Percentiles rank a stretch among this genome's conserved stretches.
phyloP scores from a whole-genome alignment of 1,140 invertebrate species.

The Marisa cornuarietis region DNA sequence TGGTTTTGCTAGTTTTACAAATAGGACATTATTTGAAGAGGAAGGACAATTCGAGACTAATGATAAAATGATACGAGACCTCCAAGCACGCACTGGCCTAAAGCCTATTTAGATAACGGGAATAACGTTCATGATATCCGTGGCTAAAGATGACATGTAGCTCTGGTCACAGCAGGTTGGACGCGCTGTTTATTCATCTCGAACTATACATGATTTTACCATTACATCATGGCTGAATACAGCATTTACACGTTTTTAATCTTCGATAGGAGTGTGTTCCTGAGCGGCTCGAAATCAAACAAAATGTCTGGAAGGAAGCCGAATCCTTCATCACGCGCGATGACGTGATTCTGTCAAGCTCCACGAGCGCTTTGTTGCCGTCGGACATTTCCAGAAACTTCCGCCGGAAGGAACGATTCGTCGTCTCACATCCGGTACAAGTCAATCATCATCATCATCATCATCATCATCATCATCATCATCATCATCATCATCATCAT shows the following conservation, averaged over 20 bases:
- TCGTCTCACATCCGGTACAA: conserved; percentile 85
- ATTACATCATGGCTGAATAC: background rate
- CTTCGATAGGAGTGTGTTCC: conserved; percentile 77
- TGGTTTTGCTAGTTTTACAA: background rate
- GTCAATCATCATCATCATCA: no score
- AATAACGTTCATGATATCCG: background rate
- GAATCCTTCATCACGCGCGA: conserved; percentile 75
- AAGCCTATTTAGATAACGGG: no score
- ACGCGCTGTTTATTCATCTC: background rate
- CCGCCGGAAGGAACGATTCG: conserved; percentile 78
- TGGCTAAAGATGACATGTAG: no score
- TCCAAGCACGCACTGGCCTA: no score
- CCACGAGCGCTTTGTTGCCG: conserved; percentile 88
- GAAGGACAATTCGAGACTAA: no score
- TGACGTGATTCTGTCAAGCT: conserved; percentile 77
- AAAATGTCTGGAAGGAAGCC: conserved; percentile 79
- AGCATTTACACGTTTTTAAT: background rate
- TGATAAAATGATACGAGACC: no score
- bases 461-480: no score
- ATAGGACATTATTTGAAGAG: no score
- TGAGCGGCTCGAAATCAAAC: conserved; percentile 83
- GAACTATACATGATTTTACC: background rate
- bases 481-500: no score
- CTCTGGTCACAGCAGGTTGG: background rate
- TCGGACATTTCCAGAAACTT: conserved; percentile 82